These are phyloP conservation scores for Geotrypetes seraphini DNA, from an alignment of 2,797 vertebrate species.

Conservation along the genomic window DNA sequence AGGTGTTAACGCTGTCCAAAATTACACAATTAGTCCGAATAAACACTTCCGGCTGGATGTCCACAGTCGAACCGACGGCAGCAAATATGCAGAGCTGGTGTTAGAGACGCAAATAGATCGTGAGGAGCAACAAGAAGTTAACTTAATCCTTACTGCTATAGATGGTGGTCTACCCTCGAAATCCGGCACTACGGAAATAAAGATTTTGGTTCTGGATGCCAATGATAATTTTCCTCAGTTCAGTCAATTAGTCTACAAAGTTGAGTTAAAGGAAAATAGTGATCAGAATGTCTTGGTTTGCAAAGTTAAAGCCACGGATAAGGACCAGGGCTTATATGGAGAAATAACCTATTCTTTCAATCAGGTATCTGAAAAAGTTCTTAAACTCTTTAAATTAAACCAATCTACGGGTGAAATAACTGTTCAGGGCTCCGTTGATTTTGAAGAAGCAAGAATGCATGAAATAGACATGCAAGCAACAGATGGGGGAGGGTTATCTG, in stretches of 20 bases:
- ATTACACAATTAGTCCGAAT: slow-evolving; percentile 31
- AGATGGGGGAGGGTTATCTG: slow-evolving; percentile 29
- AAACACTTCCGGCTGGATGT: slow-evolving; percentile 31
- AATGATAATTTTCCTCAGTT: slow-evolving; percentile 39
- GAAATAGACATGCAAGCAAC: slow-evolving; percentile 36
- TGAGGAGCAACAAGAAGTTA: slow-evolving; percentile 40
- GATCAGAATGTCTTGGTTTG: background rate
- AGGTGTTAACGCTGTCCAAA: slow-evolving; percentile 32
- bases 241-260: background rate
- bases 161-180: slow-evolving; percentile 50
- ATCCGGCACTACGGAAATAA: slow-evolving; percentile 32
- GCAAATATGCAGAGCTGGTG: slow-evolving; percentile 34
- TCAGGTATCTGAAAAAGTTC: slow-evolving; percentile 29
- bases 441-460: slow-evolving; percentile 29
- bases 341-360: slow-evolving; percentile 37
- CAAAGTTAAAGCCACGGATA: slow-evolving; percentile 26
- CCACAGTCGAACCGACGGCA: slow-evolving; percentile 13
- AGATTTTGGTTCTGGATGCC: slow-evolving; percentile 15
- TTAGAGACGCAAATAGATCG: slow-evolving; percentile 47
- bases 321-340: slow-evolving; percentile 40
- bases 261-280: slow-evolving; percentile 1
- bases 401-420: slow-evolving; percentile 11
- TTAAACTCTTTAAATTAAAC: slow-evolving; percentile 31
- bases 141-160: slow-evolving; percentile 42
- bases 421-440: slow-evolving; percentile 33